Conservation (phyloP, 2,113 vertebrate genomes). For the Crotalus helleri region DNA sequence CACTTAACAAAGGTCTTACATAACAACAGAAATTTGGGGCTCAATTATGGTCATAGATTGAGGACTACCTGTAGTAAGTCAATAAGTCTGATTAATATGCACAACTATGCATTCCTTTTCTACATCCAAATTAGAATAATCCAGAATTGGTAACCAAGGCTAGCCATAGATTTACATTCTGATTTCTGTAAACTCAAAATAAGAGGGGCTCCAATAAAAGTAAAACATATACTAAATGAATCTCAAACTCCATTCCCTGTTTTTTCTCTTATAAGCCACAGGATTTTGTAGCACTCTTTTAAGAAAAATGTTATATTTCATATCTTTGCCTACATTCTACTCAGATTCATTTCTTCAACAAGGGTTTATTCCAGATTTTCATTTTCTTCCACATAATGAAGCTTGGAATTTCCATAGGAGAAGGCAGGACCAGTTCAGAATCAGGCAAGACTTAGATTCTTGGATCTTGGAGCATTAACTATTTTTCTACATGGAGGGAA, state of each 20-base stretch:
- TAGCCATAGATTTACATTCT: background rate
- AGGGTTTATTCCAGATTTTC: background rate
- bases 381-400: background rate
- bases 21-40: background rate
- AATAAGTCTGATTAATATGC: background rate
- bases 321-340: background rate
- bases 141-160: background rate
- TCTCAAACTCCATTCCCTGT: background rate
- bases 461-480: background rate
- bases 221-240: background rate
- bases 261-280: background rate
- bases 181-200: background rate
- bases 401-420: background rate
- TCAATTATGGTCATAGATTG: background rate
- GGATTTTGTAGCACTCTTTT: background rate
- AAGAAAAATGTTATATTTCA: background rate
- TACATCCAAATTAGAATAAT: background rate
- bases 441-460: background rate
- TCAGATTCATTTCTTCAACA: background rate
- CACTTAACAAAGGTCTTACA: background rate
- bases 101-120: background rate
- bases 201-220: background rate
- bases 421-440: background rate
- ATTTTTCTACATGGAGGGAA: background rate
- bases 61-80: background rate